phyloP scores from a whole-genome alignment of 1,140 invertebrate species.

The Pseudobourletiella spinata region DNA sequence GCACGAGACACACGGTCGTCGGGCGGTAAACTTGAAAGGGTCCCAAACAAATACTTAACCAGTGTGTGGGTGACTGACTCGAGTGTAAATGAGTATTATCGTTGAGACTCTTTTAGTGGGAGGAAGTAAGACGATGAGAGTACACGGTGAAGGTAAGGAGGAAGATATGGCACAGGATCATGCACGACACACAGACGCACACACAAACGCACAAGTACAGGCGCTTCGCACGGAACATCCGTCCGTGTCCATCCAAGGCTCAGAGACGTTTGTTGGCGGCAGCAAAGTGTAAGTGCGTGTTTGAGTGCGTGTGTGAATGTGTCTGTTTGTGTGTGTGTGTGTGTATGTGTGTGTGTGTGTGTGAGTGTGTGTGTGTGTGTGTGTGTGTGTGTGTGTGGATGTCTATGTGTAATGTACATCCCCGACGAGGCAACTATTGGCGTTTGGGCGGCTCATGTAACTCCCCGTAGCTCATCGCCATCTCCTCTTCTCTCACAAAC shows the following conservation, averaged over 20 bases:
- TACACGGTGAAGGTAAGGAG: background rate
- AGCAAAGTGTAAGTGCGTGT: too few relatives aligned
- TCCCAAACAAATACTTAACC: background rate
- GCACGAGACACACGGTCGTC: background rate
- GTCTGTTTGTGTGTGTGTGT: too few relatives aligned
- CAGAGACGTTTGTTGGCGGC: background rate
- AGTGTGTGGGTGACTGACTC: background rate
- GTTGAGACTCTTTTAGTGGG: too few relatives aligned
- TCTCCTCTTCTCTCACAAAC: background rate
- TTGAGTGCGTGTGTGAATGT: too few relatives aligned
- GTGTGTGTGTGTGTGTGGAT: too few relatives aligned
- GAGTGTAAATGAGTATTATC: background rate
- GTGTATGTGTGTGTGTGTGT: too few relatives aligned
- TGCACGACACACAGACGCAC: too few relatives aligned
- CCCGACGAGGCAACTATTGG: background rate
- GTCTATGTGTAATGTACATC: background rate
- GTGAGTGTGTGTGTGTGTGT: background rate
- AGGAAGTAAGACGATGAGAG: too few relatives aligned
- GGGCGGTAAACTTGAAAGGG: conserved; percentile 14
- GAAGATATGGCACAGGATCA: too few relatives aligned
- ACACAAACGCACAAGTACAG: too few relatives aligned
- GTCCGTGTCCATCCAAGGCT: conserved; percentile 8
- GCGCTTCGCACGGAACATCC: background rate
- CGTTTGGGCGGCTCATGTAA: conserved; percentile 1
- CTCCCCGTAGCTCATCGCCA: conserved; percentile 7